Base-by-base conservation (phyloP, 2,888 invertebrate species). In the Cephus sareptanus region DNA sequence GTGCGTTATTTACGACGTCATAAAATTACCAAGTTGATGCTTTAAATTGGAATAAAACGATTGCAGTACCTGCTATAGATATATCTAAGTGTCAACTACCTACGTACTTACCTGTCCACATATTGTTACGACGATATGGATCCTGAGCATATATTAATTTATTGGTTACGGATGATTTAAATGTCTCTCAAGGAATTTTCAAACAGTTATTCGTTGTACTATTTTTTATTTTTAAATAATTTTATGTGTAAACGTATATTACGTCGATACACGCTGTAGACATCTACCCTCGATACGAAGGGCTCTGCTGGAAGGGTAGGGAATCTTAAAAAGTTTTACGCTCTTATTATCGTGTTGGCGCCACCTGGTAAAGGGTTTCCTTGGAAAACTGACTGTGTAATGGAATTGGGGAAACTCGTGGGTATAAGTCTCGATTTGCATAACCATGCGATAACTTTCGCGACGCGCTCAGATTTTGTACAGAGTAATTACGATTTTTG, bases 21-120 rank as follows among this genome's bases (percentile, higher is more conserved):
- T 91, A 90, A 91, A 91, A 90, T 90, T 90, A 91, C 89, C 85
- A 85, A 88, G 87, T 88, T 89, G 89, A 91, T 89, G 88, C 86
- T 87, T 85, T 87, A 87, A 89, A 90, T 86, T 87, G 88, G 88
- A 87, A 89, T 89, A 87, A 88, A 88, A 89, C 88, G 89, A 88
- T 88, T 83, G 86, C 85, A 82, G 84, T 30, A 34, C 35, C 23
- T 30, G 23, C 11, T 56, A 56, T 23, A 56, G 23, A 56, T 56
- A 56, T 56, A 56, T 2, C 9, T 23, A 56, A 56, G 23, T 23
- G 23, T 56, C 56, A 56, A 56, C 23, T 56, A 23, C 23, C 23
- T 56, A 56, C 23, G 56, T 56, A 71, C 30, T 30, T 71, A 71
- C 71, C 13, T 34, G 13, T 30, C 15, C 11, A n/a, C 11, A 33